Percentiles rank a stretch among this genome's conserved stretches.
Evolutionary conservation across 2,797 vertebrate genomes (phyloP).

Genomic region (Chaetophractus vellerosus): DNA sequence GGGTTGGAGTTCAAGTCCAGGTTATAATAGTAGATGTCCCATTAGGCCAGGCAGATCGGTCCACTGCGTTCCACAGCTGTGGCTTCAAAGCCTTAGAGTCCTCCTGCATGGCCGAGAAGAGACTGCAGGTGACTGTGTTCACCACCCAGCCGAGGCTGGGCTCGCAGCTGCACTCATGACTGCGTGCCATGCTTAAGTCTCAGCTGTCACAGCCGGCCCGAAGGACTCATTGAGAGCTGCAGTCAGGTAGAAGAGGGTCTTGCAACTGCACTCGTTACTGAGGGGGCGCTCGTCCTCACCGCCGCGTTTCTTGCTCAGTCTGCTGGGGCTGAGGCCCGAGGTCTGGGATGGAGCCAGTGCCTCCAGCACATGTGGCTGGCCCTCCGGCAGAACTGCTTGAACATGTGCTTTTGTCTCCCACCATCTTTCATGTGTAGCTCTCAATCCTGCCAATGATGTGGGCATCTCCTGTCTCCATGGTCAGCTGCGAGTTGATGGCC

Average conservation of each 20-base stretch:
- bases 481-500: conserved; percentile 96
- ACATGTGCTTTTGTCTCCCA: conserved; percentile 98
- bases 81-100: conserved; percentile 96
- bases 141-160: conserved; percentile 98
- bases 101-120: conserved; percentile 96
- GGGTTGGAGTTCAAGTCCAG: conserved; percentile 97
- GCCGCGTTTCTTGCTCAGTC: conserved; percentile 93
- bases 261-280: conserved; percentile 98
- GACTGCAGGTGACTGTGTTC: conserved; percentile 96
- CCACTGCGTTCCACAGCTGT: conserved; percentile 95
- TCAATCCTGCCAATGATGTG: conserved; percentile 96
- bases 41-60: conserved; percentile 96
- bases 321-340: conserved; percentile 74
- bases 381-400: conserved; percentile 99
- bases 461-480: conserved; percentile 96
- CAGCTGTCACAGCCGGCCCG: conserved; percentile 96
- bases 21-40: conserved; percentile 98
- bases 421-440: conserved; percentile 99
- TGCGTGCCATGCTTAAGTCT: conserved; percentile 85
- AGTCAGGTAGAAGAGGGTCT: conserved; percentile 99
- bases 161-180: conserved; percentile 98
- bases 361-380: conserved; percentile 96
- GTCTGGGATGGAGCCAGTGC: not conserved
- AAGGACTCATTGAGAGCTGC: conserved; percentile 98
- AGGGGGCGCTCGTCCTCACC: conserved; percentile 95